Evolutionary conservation across 2,797 vertebrate species (phyloP).

Genomic region (Phalanger gymnotis): DNA sequence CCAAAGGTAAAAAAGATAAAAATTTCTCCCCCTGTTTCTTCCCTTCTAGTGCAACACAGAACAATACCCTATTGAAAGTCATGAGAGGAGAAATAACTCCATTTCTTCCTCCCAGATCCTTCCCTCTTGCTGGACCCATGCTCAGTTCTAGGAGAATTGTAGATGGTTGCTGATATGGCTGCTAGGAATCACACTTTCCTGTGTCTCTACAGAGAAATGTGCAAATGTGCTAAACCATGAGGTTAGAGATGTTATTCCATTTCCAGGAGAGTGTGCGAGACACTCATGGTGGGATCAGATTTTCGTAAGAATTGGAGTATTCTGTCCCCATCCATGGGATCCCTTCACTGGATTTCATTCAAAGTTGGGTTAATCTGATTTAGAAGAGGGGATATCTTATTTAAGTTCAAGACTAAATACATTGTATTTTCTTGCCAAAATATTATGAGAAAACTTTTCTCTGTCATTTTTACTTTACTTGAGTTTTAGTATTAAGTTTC

Average conservation of each 20-base stretch:
- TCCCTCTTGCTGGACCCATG: neutral
- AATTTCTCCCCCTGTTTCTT: neutral
- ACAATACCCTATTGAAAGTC: neutral
- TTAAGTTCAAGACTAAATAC: neutral
- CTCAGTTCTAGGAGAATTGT: neutral
- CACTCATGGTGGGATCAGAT: neutral
- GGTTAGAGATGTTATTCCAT: neutral
- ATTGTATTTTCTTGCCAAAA: neutral
- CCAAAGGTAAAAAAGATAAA: neutral
- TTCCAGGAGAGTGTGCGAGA: neutral
- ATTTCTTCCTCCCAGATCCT: neutral
- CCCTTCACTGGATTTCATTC: neutral
- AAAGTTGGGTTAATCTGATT: neutral
- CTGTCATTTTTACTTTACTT: neutral
- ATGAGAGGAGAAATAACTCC: neutral
- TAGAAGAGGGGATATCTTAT: neutral
- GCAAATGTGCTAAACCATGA: neutral
- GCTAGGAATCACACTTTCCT: neutral
- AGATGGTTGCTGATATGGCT: neutral
- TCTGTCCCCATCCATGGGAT: neutral
- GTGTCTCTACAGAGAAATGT: neutral
- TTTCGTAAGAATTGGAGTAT: neutral
- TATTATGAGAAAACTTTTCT: neutral
- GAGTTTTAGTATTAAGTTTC: neutral
- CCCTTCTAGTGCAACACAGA: neutral